Conservation (phyloP, 2,888 invertebrate genomes). For the Mystacides longicornis region DNA sequence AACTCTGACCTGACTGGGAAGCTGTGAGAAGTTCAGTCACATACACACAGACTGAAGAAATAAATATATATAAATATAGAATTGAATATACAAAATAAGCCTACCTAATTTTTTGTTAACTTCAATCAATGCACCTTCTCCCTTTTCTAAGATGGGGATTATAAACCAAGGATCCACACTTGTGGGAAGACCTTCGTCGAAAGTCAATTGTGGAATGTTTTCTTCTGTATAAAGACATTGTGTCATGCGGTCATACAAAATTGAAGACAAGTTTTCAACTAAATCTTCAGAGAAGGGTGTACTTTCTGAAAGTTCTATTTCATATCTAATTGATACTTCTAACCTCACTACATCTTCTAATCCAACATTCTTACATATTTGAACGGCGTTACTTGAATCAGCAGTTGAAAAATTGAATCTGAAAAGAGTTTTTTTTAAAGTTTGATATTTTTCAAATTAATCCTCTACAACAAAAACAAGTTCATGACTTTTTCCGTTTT, state of each 20-base stretch:
- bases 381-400: slow-evolving; percentile 92
- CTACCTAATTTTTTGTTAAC: slow-evolving; percentile 70
- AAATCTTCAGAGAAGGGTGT: slow-evolving; percentile 36
- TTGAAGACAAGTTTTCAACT: slow-evolving; percentile 46
- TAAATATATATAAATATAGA: no score
- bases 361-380: slow-evolving; percentile 83
- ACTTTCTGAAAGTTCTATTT: slow-evolving; percentile 45
- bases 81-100: slow-evolving; percentile 14
- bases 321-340: slow-evolving; percentile 75
- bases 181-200: slow-evolving; percentile 58
- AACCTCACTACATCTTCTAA: slow-evolving; percentile 67
- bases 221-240: slow-evolving; percentile 71
- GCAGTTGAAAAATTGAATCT: slow-evolving; percentile 93
- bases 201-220: slow-evolving; percentile 57
- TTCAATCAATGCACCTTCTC: slow-evolving; percentile 70
- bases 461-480: slow-evolving; percentile 10
- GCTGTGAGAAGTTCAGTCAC: no score
- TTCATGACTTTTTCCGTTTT: no score
- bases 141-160: slow-evolving; percentile 73
- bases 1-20: no score
- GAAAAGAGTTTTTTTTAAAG: no score
- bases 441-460: no score
- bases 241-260: slow-evolving; percentile 90
- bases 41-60: no score
- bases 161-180: slow-evolving; percentile 68